phyloP scores from a whole-genome alignment of 2,797 vertebrate species.

The Phoeniculus purpureus region DNA sequence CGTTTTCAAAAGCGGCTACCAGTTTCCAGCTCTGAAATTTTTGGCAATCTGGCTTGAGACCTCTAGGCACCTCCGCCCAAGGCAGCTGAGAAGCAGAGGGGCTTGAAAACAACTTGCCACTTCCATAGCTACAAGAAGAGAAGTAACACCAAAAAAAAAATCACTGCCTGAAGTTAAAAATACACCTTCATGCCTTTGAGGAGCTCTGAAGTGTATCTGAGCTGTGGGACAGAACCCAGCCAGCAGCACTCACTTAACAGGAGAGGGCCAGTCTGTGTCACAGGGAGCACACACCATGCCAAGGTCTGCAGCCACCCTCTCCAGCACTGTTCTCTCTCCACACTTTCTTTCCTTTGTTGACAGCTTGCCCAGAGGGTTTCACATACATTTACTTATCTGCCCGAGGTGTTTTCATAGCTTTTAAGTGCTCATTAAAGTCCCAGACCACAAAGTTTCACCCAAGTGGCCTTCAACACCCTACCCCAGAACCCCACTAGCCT shows the following conservation, averaged over 20 bases:
- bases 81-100: not conserved
- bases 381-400: not conserved
- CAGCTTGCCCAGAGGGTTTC: not conserved
- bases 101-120: conserved; percentile 36
- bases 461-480: not conserved
- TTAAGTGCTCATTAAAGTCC: not conserved
- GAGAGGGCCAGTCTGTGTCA: not conserved
- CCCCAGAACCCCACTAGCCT: not conserved
- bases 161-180: conserved; percentile 49
- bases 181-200: conserved; percentile 37
- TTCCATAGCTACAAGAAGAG: not conserved
- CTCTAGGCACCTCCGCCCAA: not conserved
- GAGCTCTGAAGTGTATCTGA: not conserved
- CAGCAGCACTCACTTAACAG: conserved; percentile 1
- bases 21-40: conserved; percentile 6
- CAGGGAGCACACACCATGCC: not conserved
- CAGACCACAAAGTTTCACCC: not conserved
- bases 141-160: not conserved
- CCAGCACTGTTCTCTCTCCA: not conserved
- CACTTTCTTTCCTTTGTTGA: not conserved
- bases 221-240: not conserved
- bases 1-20: not conserved
- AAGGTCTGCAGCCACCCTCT: not conserved
- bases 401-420: not conserved
- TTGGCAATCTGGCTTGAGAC: not conserved